Base-by-base conservation (phyloP, 2,113 vertebrate species). In the Synchiropus splendidus region DNA sequence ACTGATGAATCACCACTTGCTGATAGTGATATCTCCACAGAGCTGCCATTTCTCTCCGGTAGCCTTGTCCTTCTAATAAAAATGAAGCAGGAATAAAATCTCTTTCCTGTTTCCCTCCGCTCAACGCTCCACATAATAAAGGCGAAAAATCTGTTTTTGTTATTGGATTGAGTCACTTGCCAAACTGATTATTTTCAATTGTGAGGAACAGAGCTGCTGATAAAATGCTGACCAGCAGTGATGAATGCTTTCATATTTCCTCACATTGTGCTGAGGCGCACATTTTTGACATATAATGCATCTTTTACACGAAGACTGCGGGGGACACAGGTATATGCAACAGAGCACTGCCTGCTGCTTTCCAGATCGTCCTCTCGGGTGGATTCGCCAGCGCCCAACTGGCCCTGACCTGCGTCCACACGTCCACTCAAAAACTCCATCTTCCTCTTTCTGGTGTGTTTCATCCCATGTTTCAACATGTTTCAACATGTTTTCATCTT, bases 121-220 rank as follows among this genome's bases (percentile, higher is more conserved):
- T 18, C n/a, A 67, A 58, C 48, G 51, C 63, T 14, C 41, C 21
- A 18, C 35, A 48, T 54, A 62, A 64, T 67, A 56, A 36, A 56
- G 37, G 60, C 18, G 13, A 39, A 58, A 65, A 69, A 63, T 71
- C 69, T 61, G 57, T 62, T 73, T 70, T 69, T 81, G 66, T 75
- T 58, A 57, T 68, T 70, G 74, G 67, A 80, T 64, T 66, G 56
- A 66, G 46, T 57, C 42, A 32, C 50, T 74, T 64, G 62, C 64
- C 75, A 72, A 74, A 72, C 58, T 78, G 59, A 76, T 72, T 74
- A 63, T 72, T 62, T 44, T 44, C 40, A 56, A 52, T 54, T 27
- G 46, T 5, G 31, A 39, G 40, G 36, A 43, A 62, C 58, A 67
- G 66, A 72, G 62, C 67, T 61, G 31, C 37, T 10, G 50, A 65